Percentiles rank a stretch among this genome's conserved stretches.
Conservation (phyloP, 2,113 vertebrate species). For the Oncorhynchus masou region DNA sequence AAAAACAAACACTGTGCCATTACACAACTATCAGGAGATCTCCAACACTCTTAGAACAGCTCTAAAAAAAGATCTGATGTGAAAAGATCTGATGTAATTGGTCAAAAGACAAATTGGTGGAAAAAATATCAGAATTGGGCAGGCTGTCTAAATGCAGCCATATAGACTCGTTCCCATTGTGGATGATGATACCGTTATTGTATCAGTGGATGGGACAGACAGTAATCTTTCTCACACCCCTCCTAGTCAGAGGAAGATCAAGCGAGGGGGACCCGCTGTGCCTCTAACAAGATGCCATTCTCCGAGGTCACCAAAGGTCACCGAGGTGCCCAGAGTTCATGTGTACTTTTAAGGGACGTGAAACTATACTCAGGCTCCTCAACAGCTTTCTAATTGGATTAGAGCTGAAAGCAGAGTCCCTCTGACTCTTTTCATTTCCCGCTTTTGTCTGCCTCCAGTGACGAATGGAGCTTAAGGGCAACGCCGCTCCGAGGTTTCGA, state of each 20-base stretch:
- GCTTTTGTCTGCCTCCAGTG: slow-evolving; percentile 50
- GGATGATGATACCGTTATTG: not conserved
- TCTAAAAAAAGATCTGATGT: no score
- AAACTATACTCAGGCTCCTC: slow-evolving; percentile 61
- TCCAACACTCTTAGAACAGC: not conserved
- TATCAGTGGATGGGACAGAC: no score
- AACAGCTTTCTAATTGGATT: slow-evolving; percentile 75
- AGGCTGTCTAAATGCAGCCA: no score
- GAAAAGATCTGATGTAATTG: no score
- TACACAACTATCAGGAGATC: slow-evolving; percentile 46
- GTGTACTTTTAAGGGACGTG: slow-evolving; percentile 60
- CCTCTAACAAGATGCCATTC: slow-evolving; percentile 58
- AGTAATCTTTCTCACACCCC: slow-evolving; percentile 4
- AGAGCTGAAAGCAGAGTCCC: slow-evolving; percentile 58
- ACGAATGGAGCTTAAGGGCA: slow-evolving; percentile 51
- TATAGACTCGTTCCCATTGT: not conserved
- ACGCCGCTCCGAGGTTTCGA: slow-evolving; percentile 32
- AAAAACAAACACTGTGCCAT: slow-evolving; percentile 56
- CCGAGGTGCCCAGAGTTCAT: slow-evolving; percentile 53
- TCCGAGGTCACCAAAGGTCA: slow-evolving; percentile 36
- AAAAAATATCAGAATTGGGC: no score
- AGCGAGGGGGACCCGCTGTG: slow-evolving; percentile 35
- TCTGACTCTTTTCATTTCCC: slow-evolving; percentile 33
- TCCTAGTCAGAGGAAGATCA: slow-evolving; percentile 31
- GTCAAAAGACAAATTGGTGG: no score